A percentile compares a stretch with the other conserved stretches of the same genome.
These are phyloP conservation scores for Eudemis profundana DNA, from an alignment of 2,888 invertebrate genomes.

Conservation along the genomic window DNA sequence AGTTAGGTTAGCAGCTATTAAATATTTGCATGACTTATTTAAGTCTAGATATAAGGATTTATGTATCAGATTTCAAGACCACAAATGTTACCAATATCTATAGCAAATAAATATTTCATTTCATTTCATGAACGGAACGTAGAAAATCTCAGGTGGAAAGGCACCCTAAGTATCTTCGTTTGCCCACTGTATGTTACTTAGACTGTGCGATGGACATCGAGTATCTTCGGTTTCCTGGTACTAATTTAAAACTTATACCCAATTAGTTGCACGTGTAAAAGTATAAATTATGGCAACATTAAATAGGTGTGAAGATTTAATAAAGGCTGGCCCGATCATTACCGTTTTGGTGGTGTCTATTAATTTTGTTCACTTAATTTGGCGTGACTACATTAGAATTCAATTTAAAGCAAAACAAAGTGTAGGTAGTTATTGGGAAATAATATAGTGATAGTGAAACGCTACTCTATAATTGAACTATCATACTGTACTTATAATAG, in stretches of 20 bases:
- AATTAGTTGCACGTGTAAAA: conserved; percentile 60
- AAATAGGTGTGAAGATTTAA: conserved; percentile 63
- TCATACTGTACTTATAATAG: too few species aligned
- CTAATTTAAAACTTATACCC: conserved; percentile 71
- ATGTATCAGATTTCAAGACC: too few species aligned
- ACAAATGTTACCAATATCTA: too few species aligned
- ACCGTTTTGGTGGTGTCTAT: conserved; percentile 17
- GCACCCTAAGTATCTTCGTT: too few species aligned
- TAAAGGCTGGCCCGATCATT: conserved; percentile 54
- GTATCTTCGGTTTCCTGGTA: conserved; percentile 56
- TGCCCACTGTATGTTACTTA: too few species aligned
- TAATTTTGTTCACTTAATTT: conserved; percentile 11
- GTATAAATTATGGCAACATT: conserved; percentile 64
- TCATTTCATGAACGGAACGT: too few species aligned
- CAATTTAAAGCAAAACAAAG: background rate
- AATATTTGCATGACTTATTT: too few species aligned
- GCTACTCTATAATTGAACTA: background rate
- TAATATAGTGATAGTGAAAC: background rate
- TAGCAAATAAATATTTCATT: too few species aligned
- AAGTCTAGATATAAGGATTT: too few species aligned
- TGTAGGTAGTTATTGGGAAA: background rate
- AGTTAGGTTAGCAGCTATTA: too few species aligned
- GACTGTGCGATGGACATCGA: too few species aligned
- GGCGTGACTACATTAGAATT: conserved; percentile 17
- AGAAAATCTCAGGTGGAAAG: too few species aligned